A percentile compares a stretch with the other conserved stretches of the same genome.
Conservation (phyloP, 1,140 invertebrate genomes). For the Drosophila arizonae region DNA sequence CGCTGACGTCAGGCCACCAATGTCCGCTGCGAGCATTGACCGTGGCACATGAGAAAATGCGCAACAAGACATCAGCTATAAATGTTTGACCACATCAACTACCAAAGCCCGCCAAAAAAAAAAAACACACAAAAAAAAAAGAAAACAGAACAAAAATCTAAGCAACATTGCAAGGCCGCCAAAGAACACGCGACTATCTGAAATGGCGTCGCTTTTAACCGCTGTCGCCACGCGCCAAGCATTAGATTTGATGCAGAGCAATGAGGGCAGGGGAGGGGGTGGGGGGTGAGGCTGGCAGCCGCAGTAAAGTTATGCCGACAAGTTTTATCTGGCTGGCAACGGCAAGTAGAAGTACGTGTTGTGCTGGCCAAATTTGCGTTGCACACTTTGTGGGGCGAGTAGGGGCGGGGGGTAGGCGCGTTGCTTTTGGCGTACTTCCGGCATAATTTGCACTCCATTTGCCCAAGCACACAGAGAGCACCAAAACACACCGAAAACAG, state of each 20-base stretch:
- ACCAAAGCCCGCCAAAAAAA: not conserved
- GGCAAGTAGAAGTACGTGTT: constrained; percentile 33
- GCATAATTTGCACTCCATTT: constrained; percentile 77
- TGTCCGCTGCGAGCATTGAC: constrained; percentile 55
- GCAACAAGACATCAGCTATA: constrained; percentile 66
- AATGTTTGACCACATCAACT: not conserved
- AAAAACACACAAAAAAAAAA: not conserved
- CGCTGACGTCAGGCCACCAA: constrained; percentile 61
- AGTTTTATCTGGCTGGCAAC: constrained; percentile 42
- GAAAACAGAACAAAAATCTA: not conserved
- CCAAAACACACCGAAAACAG: too few relatives aligned
- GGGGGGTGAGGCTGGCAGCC: constrained; percentile 14
- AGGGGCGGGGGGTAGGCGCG: constrained; percentile 5
- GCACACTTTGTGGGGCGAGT: constrained; percentile 55
- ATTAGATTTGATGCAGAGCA: constrained; percentile 28
- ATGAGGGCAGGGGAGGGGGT: not conserved
- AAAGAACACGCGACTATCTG: constrained; percentile 58
- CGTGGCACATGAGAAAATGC: constrained; percentile 67
- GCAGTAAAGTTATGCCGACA: constrained; percentile 62
- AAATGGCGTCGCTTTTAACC: constrained; percentile 57
- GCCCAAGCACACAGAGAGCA: constrained; percentile 26
- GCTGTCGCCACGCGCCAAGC: constrained; percentile 64
- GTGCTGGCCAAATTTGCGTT: constrained; percentile 36
- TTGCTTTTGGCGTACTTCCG: constrained; percentile 56
- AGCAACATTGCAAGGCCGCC: constrained; percentile 47